Evolutionary conservation across 2,888 invertebrate species (phyloP), one percentile per base, ranked within the genome.

Genomic region (Hyposoter dolosus): DNA sequence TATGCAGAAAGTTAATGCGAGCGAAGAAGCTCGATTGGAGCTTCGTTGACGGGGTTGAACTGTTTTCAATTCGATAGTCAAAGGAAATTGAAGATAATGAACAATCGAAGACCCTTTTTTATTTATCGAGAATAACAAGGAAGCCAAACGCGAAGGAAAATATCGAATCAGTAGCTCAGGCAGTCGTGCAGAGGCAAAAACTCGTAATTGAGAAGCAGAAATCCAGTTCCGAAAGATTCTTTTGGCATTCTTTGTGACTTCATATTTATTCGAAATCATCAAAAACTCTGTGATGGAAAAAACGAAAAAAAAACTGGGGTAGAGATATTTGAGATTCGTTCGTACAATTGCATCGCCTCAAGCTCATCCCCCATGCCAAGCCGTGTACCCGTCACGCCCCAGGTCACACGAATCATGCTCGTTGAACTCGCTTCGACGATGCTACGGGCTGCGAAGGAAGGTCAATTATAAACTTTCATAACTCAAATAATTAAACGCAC

Each of bases 401-500:
- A 23, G 23, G 50, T 53, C n/a, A 40, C 68, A 40, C 77, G 68
- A 68, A 19, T 53, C 66, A 53, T 68, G 23, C 68, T 60, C 32
- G 47, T 80, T 63, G 35, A 47, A 63, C 66, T 77, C 53, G 47
- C 45, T 76, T 79, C 69, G 69, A 56, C 78, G 56, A 40, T 43
- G 60, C 60, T 32, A 69, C 43, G 65, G 56, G 40, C 66, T 50
- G 35, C 50, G 68, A 35, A 50, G 78, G 40, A 74, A 74, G 66
- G 78, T 82, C 78, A 82, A 85, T 82, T 85, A 78, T 78, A 79
- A 85, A 85, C 74, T 85, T 85, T 75, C 78, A 85, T 79, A 82
- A 77, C 69, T 85, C 82, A 75, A 74, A 82, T 85, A 78, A 85
- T 85, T 85, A 82, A 82, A 82, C 71, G 78, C 82, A 50, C 66